Conservation (phyloP, 2,797 vertebrate species). For the Premnoplex brunnescens region DNA sequence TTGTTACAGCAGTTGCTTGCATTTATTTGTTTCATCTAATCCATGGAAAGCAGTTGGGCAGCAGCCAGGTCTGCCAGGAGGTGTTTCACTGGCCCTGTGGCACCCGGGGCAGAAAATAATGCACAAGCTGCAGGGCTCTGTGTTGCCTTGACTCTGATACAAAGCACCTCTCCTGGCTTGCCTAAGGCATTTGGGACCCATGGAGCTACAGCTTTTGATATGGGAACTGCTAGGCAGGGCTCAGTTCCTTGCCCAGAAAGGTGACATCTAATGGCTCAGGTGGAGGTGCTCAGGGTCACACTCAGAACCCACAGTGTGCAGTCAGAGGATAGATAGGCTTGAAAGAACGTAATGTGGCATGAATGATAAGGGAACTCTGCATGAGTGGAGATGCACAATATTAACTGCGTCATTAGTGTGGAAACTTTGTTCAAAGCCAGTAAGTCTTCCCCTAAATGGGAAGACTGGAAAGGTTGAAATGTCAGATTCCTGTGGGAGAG, state of each 20-base stretch:
- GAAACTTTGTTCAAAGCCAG: not conserved
- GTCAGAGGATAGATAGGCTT: not conserved
- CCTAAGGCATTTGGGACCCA: not conserved
- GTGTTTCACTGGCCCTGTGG: not conserved
- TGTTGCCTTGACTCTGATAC: not conserved
- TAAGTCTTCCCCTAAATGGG: not conserved
- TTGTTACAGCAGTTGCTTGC: not conserved
- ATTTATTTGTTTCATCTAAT: not conserved
- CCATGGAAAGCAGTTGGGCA: not conserved
- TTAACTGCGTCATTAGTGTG: not conserved
- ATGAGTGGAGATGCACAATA: not conserved
- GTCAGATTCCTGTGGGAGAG: not conserved
- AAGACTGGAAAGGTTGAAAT: not conserved
- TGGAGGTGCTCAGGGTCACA: not conserved
- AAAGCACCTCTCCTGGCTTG: not conserved
- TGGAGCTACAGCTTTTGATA: not conserved
- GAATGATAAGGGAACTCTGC: not conserved
- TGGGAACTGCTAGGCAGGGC: not conserved
- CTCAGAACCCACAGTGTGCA: not conserved
- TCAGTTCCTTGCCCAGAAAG: not conserved
- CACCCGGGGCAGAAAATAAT: accelerated
- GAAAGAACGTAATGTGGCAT: accelerated
- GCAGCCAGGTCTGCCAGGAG: not conserved
- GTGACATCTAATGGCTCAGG: accelerated
- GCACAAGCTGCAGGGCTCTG: not conserved